Conservation (phyloP, 64 coral and sea anemone species). For the Montipora capricornis region DNA sequence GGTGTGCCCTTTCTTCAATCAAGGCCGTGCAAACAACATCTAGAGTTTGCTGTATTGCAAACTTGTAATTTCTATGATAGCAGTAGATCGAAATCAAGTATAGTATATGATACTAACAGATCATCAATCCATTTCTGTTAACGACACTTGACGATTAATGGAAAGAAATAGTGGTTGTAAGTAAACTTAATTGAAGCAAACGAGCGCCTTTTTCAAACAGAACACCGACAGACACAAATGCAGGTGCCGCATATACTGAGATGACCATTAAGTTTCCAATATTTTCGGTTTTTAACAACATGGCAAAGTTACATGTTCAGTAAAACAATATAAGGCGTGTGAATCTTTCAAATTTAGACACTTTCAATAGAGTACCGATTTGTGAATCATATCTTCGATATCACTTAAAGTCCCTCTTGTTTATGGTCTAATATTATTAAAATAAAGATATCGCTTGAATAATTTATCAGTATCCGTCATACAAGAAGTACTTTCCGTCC, state of each 20-base stretch:
- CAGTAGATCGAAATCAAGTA: not conserved
- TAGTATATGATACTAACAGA: not conserved
- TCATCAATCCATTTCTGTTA: not conserved
- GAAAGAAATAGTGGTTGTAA: not conserved
- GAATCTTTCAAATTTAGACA: not conserved
- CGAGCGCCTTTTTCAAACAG: not conserved
- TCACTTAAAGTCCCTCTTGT: not conserved
- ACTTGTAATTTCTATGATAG: not conserved
- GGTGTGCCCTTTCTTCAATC: not conserved
- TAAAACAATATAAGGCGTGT: not conserved
- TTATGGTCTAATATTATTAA: not conserved
- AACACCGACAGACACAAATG: not conserved
- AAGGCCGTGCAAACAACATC: not conserved
- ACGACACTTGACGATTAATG: too few relatives aligned
- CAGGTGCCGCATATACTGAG: not conserved
- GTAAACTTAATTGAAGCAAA: not conserved
- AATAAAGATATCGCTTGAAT: not conserved
- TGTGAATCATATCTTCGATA: not conserved
- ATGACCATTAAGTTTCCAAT: not conserved
- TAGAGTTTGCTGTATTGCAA: not conserved
- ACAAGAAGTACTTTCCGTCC: not conserved
- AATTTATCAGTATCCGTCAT: not conserved
- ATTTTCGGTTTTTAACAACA: not conserved
- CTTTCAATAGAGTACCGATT: not conserved
- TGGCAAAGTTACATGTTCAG: not conserved